Evolutionary conservation across 2,888 invertebrate genomes (phyloP), one percentile per base, ranked within the genome.

Genomic region (Elmis aenea): DNA sequence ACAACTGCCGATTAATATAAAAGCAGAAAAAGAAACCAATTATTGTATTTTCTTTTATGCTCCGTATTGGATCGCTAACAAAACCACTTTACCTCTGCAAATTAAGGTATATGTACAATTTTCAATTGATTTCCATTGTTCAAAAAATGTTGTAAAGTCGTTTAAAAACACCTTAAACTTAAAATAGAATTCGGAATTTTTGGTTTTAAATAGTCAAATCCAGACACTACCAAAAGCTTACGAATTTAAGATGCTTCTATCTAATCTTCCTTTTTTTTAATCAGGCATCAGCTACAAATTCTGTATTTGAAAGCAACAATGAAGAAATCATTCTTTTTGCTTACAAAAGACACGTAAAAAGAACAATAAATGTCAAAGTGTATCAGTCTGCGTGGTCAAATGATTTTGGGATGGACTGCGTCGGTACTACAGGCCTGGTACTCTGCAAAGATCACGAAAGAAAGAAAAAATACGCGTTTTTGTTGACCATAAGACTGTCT

Each of bases 61-160:
- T 1, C 86, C 87, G 9, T 90, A 85, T 64, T 93, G 92, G 91
- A 75, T 93, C 56, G 81, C 92, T 46, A 93, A 93, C 68, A 88
- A 88, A 67, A 85, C 89, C 2, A 86, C 86, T 8, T 68, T 92
- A 42, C 88, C 91, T 2, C 64, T 93, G 46, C 83, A 84, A 62
- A 74, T 89, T 47, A 82, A 85, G 74, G 88, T 85, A 62, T 62
- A n/a, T n/a, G n/a, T n/a, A n/a, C n/a, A n/a, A n/a, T n/a, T n/a
- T n/a, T n/a, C n/a, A n/a, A n/a, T n/a, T n/a, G n/a, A n/a, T n/a
- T n/a, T n/a, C n/a, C n/a, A n/a, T n/a, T n/a, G n/a, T n/a, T n/a
- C n/a, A n/a, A n/a, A n/a, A n/a, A n/a, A n/a, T n/a, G n/a, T n/a
- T n/a, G n/a, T n/a, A n/a, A n/a, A n/a, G n/a, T n/a, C n/a, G n/a